phyloP scores from a whole-genome alignment of 1,140 invertebrate genomes.

The Drosophila mayri region DNA sequence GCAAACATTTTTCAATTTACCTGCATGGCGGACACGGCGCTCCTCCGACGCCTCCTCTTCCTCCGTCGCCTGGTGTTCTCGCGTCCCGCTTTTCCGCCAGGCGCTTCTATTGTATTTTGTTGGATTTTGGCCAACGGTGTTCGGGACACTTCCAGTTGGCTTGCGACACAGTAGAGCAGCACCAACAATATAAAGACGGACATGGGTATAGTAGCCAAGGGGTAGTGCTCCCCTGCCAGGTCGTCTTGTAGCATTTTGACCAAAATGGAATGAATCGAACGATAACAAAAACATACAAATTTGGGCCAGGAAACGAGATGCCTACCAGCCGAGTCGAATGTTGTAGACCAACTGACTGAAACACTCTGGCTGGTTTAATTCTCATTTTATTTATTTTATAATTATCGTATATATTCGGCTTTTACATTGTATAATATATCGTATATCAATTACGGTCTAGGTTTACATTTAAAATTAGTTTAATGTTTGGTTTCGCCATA shows the following conservation, averaged over 20 bases:
- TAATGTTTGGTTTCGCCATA: constrained; percentile 35
- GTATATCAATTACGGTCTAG: constrained; percentile 45
- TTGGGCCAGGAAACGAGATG: constrained; percentile 22
- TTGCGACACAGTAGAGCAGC: constrained; percentile 9
- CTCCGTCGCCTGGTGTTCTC: constrained; percentile 4
- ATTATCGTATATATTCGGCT: constrained; percentile 56
- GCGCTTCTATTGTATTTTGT: constrained; percentile 13
- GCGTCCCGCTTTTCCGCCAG: background rate
- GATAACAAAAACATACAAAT: constrained; percentile 17
- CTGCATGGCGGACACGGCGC: constrained; percentile 35
- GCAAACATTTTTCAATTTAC: constrained; percentile 79
- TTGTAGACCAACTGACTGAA: background rate
- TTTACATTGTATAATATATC: constrained; percentile 61
- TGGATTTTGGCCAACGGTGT: background rate
- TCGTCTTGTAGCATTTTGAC: constrained; percentile 21
- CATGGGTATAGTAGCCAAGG: constrained; percentile 2
- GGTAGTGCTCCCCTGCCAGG: background rate
- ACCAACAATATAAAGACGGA: constrained; percentile 10
- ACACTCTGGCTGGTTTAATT: constrained; percentile 4
- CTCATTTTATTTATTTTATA: constrained; percentile 44
- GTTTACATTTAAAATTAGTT: constrained; percentile 52
- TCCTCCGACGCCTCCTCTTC: background rate
- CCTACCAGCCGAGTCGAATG: constrained; percentile 9
- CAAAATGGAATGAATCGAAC: constrained; percentile 14
- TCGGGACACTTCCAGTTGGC: background rate